Evolutionary conservation across 2,888 invertebrate species (phyloP), one percentile per base, ranked within the genome.

Genomic region (Scaptomyza caliginosa): DNA sequence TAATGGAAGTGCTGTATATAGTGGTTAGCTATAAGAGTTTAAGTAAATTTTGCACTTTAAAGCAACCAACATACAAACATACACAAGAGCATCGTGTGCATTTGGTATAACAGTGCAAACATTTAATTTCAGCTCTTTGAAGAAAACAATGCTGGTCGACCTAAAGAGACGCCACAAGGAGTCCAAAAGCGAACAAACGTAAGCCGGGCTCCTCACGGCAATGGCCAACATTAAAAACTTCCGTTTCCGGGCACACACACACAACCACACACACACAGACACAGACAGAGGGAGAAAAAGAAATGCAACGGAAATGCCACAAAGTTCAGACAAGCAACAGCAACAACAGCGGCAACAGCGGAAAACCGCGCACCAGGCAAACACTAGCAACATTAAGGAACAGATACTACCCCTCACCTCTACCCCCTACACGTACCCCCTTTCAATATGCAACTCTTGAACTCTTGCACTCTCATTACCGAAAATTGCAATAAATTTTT

Each of bases 271-370:
- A 49, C 17, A 57, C 58, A 58, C 36, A 48, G 32, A 49, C 43
- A 23, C 60, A 36, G 28, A 58, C 16, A 59, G 26, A 56, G n/a
- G 56, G 42, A 65, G 42, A 46, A 40, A 73, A 83, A 79, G 82
- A 83, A 82, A 65, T 86, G 86, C 86, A 82, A 63, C 86, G 86
- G 86, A 86, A 82, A 82, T 86, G 81, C 84, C 81, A 86, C 70
- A 75, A 83, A 81, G 81, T 83, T 85, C 83, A 83, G 86, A 82
- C 86, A 79, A 70, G 56, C 70, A 68, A 68, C 51, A 54, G 45
- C 64, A n/a, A n/a, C n/a, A n/a, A n/a, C n/a, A n/a, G n/a, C n/a
- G n/a, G n/a, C n/a, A n/a, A n/a, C 51, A 54, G 45, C 64, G 75
- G 60, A 73, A 73, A 78, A 78, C 79, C 82, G 67, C 46, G 24